Conservation (phyloP, 1,140 invertebrate species). For the Euglossa dilemma region DNA sequence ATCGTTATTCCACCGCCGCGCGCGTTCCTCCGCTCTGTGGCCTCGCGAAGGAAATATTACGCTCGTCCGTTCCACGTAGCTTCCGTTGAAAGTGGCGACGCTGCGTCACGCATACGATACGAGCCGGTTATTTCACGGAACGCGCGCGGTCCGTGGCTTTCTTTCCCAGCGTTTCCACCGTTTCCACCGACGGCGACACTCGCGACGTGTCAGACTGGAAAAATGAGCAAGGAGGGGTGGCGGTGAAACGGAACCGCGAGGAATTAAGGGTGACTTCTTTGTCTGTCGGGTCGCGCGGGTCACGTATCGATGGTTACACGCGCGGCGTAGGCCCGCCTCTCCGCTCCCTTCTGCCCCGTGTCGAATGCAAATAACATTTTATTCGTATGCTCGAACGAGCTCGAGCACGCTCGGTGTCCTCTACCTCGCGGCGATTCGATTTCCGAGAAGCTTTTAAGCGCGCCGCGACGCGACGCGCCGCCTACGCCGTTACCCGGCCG, state of each 20-base stretch:
- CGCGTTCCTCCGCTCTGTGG: not conserved
- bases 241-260: not conserved
- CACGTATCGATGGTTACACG: constrained; percentile 38
- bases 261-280: constrained; percentile 40
- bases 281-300: not conserved
- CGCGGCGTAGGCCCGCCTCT: not conserved
- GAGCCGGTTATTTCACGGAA: constrained; percentile 1
- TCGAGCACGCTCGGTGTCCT: not conserved
- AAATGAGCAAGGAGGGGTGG: not conserved
- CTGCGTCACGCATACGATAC: constrained; percentile 36
- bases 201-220: not conserved
- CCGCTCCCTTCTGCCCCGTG: not conserved
- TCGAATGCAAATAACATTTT: constrained; percentile 32
- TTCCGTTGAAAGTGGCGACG: constrained; percentile 20
- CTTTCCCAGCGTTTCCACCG: not conserved
- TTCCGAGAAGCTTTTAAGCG: constrained; percentile 27
- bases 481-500: not conserved
- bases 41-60: constrained; percentile 2
- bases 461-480: not conserved
- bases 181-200: not conserved
- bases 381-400: constrained; percentile 16
- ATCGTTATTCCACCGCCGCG: constrained; percentile 6
- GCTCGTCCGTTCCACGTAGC: constrained; percentile 18
- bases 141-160: not conserved
- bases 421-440: constrained; percentile 20